A percentile compares a stretch with the other conserved stretches of the same genome.
These are phyloP conservation scores for Mormyrus iriodes DNA, from an alignment of 2,113 vertebrate genomes.

Conservation along the genomic window DNA sequence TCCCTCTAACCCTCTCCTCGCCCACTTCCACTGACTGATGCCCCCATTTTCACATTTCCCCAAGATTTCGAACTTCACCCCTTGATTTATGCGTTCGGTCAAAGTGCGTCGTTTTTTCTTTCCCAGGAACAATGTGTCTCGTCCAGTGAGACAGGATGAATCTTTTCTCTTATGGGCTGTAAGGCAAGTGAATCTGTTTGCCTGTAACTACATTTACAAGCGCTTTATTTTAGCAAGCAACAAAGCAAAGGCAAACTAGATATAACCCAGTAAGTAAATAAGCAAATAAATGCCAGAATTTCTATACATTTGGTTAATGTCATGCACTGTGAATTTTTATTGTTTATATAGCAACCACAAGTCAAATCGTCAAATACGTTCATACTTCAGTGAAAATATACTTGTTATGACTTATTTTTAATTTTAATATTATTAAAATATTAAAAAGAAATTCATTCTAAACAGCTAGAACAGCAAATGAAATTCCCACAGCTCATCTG, in stretches of 20 bases:
- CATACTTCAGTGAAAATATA: background rate
- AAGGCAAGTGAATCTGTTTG: background rate
- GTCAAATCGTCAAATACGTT: background rate
- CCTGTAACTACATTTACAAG: background rate
- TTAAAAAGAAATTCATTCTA: no score
- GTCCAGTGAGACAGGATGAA: background rate
- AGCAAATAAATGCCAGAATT: background rate
- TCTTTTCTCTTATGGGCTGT: background rate
- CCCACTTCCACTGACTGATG: background rate
- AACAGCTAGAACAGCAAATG: background rate
- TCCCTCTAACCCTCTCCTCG: background rate
- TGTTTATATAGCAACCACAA: background rate
- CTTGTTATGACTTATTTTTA: background rate
- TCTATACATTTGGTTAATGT: background rate
- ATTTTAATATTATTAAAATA: no score
- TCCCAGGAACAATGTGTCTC: background rate
- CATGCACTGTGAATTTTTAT: background rate
- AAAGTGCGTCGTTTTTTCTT: background rate
- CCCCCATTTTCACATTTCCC: background rate
- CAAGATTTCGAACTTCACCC: background rate
- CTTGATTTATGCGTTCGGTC: constrained; percentile 16
- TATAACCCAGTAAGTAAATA: background rate
- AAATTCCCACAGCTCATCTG: background rate
- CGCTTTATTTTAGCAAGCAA: background rate
- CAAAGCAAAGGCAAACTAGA: background rate